phyloP scores from a whole-genome alignment of 2,797 vertebrate species.

The Pangasius mekongensis region DNA sequence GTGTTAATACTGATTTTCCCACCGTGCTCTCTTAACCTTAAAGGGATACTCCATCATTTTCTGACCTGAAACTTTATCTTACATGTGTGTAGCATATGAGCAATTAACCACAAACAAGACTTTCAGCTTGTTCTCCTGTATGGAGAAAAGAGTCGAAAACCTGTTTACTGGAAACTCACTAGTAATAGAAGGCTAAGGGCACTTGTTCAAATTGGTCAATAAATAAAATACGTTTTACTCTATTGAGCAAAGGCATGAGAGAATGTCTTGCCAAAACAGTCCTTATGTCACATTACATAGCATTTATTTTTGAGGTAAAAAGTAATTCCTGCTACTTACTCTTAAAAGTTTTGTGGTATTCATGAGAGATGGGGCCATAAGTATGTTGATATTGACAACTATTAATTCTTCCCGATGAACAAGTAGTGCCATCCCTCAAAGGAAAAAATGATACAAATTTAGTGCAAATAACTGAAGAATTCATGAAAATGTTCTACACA shows the following conservation, averaged over 20 bases:
- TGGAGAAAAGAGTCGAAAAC: background rate
- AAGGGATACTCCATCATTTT: background rate
- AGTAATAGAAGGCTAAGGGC: background rate
- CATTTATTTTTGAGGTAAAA: background rate
- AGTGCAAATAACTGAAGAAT: constrained; percentile 10
- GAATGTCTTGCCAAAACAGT: background rate
- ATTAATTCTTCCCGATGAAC: background rate
- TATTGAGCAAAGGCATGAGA: background rate
- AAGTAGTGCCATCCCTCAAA: background rate
- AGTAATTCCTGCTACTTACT: too few species aligned
- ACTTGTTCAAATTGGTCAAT: background rate
- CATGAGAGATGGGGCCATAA: background rate
- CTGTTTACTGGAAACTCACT: background rate
- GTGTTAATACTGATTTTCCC: constrained; percentile 13
- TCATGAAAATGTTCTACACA: constrained; percentile 3
- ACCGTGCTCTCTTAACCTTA: constrained; percentile 1
- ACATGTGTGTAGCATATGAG: background rate
- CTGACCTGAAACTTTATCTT: background rate
- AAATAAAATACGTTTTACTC: background rate
- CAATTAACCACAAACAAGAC: background rate
- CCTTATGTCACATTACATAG: background rate
- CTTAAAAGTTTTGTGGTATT: background rate
- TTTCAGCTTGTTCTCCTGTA: background rate
- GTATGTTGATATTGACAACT: background rate
- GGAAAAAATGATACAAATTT: background rate